These are phyloP conservation scores for Caenorhabditis latens DNA, from an alignment of 1,140 invertebrate genomes.

Conservation along the genomic window DNA sequence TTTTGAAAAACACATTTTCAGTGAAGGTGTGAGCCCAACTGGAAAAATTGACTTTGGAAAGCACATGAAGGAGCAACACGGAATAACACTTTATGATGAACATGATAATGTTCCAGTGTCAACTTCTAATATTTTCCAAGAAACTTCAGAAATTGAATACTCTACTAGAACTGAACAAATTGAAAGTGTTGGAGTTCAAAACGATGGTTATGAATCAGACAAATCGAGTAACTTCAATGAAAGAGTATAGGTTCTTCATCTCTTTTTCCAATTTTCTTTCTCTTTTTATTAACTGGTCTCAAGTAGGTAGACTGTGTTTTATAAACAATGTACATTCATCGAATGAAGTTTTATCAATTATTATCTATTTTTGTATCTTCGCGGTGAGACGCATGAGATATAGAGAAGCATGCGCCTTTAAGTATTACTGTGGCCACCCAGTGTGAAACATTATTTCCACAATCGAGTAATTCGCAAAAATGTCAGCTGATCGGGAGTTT, in stretches of 20 bases:
- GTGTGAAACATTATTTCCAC: not conserved
- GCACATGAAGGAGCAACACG: slow-evolving; percentile 39
- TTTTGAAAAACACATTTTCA: not conserved
- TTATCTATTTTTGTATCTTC: not conserved
- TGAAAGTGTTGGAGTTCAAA: not conserved
- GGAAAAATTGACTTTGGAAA: slow-evolving; percentile 4
- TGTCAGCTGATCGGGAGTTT: slow-evolving; percentile 7
- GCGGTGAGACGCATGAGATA: too few relatives aligned
- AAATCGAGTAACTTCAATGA: slow-evolving; percentile 9
- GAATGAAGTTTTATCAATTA: not conserved
- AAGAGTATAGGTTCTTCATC: not conserved
- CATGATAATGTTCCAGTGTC: slow-evolving; percentile 8
- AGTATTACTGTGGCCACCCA: not conserved
- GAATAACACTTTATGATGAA: slow-evolving; percentile 55
- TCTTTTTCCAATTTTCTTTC: not conserved
- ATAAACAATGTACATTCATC: slow-evolving; percentile 27
- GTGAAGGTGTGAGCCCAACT: not conserved
- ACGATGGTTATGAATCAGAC: slow-evolving; percentile 22
- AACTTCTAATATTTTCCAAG: slow-evolving; percentile 4
- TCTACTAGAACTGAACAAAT: not conserved
- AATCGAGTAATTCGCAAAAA: not conserved
- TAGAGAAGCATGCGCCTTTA: not conserved
- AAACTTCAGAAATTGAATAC: slow-evolving; percentile 33
- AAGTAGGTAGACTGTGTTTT: slow-evolving; percentile 28
- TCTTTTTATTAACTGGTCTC: slow-evolving; percentile 4